Evolutionary conservation across 1,140 invertebrate genomes (phyloP).

Genomic region (Drosophila azteca): DNA sequence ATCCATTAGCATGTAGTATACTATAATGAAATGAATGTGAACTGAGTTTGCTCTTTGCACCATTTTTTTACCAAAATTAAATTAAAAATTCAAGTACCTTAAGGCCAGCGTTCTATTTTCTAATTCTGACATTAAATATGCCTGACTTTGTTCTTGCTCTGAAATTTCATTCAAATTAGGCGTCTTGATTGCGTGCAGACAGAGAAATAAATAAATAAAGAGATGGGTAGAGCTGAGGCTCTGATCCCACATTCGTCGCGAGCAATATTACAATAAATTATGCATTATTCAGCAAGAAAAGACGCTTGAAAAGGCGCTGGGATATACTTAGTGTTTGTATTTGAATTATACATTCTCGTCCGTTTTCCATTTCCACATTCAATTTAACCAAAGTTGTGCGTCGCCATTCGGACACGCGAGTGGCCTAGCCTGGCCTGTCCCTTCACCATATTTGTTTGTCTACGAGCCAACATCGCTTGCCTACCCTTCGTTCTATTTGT

Average conservation of each 20-base stretch:
- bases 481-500: conserved; percentile 28
- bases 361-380: neutral
- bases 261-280: neutral
- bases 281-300: conserved; percentile 29
- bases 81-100: no score
- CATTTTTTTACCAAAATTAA: no score
- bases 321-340: no score
- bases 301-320: no score
- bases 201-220: neutral
- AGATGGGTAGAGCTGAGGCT: neutral
- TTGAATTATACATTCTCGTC: conserved; percentile 13
- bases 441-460: neutral
- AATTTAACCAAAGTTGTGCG: conserved; percentile 20
- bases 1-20: no score
- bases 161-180: neutral
- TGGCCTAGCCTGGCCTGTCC: neutral
- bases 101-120: no score
- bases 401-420: conserved; percentile 43
- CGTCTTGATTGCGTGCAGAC: conserved; percentile 14
- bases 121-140: no score
- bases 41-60: no score
- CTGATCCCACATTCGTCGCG: neutral
- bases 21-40: no score
- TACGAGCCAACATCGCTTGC: neutral
- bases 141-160: no score